phyloP scores from a whole-genome alignment of 2,797 vertebrate genomes.

The Gymnodraco acuticeps region DNA sequence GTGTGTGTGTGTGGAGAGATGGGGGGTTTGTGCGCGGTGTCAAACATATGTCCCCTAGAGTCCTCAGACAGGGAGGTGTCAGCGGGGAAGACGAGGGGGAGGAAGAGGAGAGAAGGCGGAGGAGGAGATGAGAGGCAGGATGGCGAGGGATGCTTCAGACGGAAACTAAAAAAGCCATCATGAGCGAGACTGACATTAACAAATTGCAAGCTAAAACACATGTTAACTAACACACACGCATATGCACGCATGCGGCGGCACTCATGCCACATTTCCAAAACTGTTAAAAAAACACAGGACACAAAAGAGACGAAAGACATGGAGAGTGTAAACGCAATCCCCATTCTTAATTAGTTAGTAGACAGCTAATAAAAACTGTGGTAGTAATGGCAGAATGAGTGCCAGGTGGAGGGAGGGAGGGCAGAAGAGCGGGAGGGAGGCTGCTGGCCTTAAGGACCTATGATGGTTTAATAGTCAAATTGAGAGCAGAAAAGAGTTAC shows the following conservation, averaged over 20 bases:
- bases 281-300: conserved; percentile 56
- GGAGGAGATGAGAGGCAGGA: conserved; percentile 36
- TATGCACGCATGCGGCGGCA: conserved; percentile 35
- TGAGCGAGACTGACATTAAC: conserved; percentile 54
- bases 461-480: conserved; percentile 86
- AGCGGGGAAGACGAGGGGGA: conserved; percentile 54
- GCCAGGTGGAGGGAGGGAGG: conserved; percentile 78
- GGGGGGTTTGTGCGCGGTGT: conserved; percentile 81
- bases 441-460: conserved; percentile 82
- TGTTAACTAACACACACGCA: conserved; percentile 37
- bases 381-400: conserved; percentile 79
- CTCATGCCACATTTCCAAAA: conserved; percentile 78
- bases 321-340: conserved; percentile 76
- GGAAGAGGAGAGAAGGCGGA: conserved; percentile 42
- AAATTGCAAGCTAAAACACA: conserved; percentile 42
- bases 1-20: conserved; percentile 16
- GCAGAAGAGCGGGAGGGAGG: conserved; percentile 70
- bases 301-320: conserved; percentile 54
- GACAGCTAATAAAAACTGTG: conserved; percentile 83
- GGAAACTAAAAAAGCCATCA: conserved; percentile 69
- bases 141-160: conserved; percentile 61
- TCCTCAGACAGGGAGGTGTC: conserved; percentile 80
- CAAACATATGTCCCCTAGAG: conserved; percentile 92
- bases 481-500: conserved; percentile 83
- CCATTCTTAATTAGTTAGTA: conserved; percentile 85